phyloP scores from a whole-genome alignment of 2,113 vertebrate genomes.

The Oreotrochilus melanogaster region DNA sequence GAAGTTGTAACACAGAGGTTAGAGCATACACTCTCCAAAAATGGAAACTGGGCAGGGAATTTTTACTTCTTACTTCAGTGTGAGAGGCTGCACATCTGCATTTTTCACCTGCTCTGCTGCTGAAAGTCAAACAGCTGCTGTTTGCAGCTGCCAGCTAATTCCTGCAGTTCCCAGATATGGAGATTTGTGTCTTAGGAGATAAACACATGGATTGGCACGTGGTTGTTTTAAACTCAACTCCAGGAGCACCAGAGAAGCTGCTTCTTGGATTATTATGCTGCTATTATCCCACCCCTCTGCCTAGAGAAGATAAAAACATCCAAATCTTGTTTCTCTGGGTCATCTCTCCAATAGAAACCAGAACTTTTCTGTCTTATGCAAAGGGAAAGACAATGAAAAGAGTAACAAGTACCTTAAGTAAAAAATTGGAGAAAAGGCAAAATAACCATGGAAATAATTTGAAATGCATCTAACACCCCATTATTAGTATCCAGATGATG shows the following conservation, averaged over 20 bases:
- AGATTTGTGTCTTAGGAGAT: neutral
- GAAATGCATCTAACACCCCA: neutral
- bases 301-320: neutral
- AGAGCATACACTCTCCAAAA: neutral
- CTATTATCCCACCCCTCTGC: neutral
- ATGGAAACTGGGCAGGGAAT: neutral
- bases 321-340: neutral
- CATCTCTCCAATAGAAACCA: conserved; percentile 32
- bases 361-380: neutral
- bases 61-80: neutral
- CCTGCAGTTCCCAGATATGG: neutral
- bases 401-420: neutral
- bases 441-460: neutral
- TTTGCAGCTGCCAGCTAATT: neutral
- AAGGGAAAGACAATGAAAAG: neutral
- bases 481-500: neutral
- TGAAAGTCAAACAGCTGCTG: neutral
- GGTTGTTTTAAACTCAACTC: neutral
- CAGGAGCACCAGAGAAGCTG: neutral
- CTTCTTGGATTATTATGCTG: neutral
- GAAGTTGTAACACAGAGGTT: neutral
- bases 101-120: neutral
- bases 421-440: neutral
- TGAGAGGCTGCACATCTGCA: neutral
- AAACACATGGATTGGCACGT: neutral